Conservation (phyloP, 2,888 invertebrate genomes). For the Molorchus minor region DNA sequence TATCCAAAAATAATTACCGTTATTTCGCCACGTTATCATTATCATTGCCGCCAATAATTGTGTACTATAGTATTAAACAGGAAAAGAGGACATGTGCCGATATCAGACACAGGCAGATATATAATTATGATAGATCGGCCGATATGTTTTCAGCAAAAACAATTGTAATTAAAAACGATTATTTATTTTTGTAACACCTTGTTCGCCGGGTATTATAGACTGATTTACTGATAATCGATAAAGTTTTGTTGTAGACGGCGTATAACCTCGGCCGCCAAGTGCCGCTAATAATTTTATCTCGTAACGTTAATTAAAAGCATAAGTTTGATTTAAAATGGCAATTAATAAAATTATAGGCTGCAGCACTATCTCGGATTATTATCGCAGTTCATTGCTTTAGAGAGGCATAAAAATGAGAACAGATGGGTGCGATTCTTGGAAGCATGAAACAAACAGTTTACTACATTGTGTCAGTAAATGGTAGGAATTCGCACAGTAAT, state of each 20-base stretch:
- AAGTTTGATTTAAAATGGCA: constrained; percentile 18
- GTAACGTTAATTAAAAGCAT: constrained; percentile 25
- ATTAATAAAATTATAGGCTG: constrained; percentile 28
- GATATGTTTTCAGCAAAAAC: constrained; percentile 18
- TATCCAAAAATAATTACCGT: background rate
- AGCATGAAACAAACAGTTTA: too few species aligned
- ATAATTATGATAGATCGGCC: constrained; percentile 18
- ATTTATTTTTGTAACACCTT: constrained; percentile 29
- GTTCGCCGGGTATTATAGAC: constrained; percentile 13
- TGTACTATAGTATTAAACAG: too few species aligned
- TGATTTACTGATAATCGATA: constrained; percentile 30
- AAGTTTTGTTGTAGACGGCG: constrained; percentile 20
- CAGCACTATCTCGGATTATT: constrained; percentile 18
- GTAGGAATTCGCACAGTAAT: too few species aligned
- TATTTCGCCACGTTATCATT: background rate
- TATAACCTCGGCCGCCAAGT: constrained; percentile 14
- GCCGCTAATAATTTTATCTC: constrained; percentile 26
- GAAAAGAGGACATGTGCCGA: constrained; percentile 3
- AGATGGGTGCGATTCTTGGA: background rate
- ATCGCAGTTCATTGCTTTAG: constrained; percentile 17
- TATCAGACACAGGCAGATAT: constrained; percentile 20
- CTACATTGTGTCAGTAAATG: too few species aligned
- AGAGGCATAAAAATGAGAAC: background rate
- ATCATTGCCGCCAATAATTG: too few species aligned
- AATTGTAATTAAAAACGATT: constrained; percentile 20